Evolutionary conservation across 1,140 invertebrate genomes (phyloP), one percentile per base, ranked within the genome.

Genomic region (Sesamia nonagrioides): DNA sequence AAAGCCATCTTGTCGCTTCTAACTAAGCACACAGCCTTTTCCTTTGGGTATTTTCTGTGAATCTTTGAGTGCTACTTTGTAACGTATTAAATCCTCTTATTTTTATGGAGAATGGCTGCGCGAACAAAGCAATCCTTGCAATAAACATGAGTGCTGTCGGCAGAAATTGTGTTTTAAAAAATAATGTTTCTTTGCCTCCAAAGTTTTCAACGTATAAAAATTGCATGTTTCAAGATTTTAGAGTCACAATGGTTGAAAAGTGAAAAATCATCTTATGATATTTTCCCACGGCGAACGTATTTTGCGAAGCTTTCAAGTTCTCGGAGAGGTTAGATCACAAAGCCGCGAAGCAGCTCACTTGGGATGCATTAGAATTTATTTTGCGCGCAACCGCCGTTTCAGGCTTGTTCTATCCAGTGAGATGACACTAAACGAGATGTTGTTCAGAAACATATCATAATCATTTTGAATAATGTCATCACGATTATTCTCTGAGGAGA

Each of bases 331-430:
- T 48, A 69, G 68, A 42, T 78, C 81, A 40, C 78, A 58, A 76
- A 66, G 60, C 75, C 42, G 56, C 73, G 37, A 60, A 50, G 42
- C 35, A 37, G 52, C 37, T 52, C 71, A 40, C 82, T 63, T 48
- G 78, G 78, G 71, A 78, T 83, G 80, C 76, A 80, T 83, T 80
- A 72, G 61, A 80, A 78, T 83, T 78, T 80, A 83, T 83, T 78
- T 74, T 60, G 52, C 54, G 37, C 56, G 60, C 13, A 54, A 60
- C 33, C n/a, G 37, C 71, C 4, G 37, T 45, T 37, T 60, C 54
- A 18, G 15, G 71, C 54, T 74, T 60, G 54, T 60, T 35, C 54
- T 45, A 74, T 74, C 71, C 9, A 18, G 71, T 74, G 18, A 58
- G 54, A 74, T 74, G 42, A 60, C 21, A 60, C 54, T 60, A 58